Percentiles rank a stretch among this genome's conserved stretches.
Conservation (phyloP, 2,888 invertebrate genomes). For the Noctua pronuba region DNA sequence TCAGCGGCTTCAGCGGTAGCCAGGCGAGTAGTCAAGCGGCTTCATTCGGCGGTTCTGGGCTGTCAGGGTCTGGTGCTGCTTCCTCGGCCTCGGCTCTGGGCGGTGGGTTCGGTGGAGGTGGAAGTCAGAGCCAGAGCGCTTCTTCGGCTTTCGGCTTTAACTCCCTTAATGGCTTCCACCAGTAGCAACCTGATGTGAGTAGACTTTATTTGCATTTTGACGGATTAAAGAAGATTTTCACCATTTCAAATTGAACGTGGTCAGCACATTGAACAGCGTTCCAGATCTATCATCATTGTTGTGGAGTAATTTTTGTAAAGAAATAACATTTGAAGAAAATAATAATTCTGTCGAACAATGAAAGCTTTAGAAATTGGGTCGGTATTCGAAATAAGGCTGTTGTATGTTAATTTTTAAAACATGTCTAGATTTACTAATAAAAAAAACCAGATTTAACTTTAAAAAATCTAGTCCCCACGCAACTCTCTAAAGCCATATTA, state of each 20-base stretch:
- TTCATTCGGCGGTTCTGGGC: conserved; percentile 80
- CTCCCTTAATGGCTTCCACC: conserved; percentile 78
- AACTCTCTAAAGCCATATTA: neutral
- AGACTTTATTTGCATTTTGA: neutral
- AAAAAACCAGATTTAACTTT: neutral
- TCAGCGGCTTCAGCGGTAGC: conserved; percentile 86
- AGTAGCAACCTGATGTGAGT: conserved; percentile 80
- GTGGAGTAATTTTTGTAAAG: too few relatives aligned
- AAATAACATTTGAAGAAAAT: neutral
- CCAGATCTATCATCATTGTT: neutral
- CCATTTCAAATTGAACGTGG: neutral
- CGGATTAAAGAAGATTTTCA: neutral
- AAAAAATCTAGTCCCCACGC: neutral
- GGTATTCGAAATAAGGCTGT: neutral
- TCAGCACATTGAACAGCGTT: neutral
- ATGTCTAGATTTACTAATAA: neutral
- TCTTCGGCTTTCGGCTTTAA: conserved; percentile 86
- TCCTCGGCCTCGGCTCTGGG: conserved; percentile 81
- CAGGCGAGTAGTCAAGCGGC: conserved; percentile 88
- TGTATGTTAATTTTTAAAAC: neutral
- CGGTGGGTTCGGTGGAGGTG: conserved; percentile 74
- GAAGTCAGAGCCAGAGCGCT: conserved; percentile 86
- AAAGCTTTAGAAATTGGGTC: neutral
- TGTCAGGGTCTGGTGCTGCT: conserved; percentile 80
- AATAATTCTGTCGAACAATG: neutral